Percentiles rank a stretch among this genome's conserved stretches.
Conservation (phyloP, 2,797 vertebrate genomes). For the Natrix natrix region DNA sequence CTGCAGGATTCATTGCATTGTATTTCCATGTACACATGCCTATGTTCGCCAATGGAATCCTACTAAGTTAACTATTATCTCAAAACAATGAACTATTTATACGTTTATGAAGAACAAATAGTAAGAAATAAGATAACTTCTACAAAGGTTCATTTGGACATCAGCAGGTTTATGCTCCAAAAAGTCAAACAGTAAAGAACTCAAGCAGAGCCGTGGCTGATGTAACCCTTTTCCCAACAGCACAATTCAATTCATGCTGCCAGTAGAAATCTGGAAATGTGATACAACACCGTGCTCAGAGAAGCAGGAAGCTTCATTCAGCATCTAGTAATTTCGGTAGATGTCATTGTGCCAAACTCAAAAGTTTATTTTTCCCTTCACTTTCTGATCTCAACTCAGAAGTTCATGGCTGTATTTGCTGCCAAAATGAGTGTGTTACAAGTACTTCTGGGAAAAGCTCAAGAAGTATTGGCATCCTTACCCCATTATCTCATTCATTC, state of each 20-base stretch:
- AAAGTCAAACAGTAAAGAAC: constrained; percentile 1
- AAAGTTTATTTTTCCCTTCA: background rate
- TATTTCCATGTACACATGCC: background rate
- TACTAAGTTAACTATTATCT: background rate
- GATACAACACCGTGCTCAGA: rapidly evolving
- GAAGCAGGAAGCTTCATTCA: constrained; percentile 29
- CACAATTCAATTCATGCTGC: background rate
- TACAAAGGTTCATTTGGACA: constrained; percentile 14
- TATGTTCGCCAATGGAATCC: background rate
- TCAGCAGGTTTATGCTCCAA: background rate
- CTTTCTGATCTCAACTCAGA: background rate
- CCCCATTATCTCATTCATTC: constrained; percentile 29
- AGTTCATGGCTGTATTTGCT: background rate
- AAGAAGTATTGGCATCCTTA: constrained; percentile 46
- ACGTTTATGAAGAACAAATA: constrained; percentile 1
- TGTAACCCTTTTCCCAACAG: background rate
- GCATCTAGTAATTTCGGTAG: constrained; percentile 17
- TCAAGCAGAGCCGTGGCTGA: constrained; percentile 12
- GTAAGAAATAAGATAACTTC: constrained; percentile 7
- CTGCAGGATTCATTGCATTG: background rate
- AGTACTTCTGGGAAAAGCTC: constrained; percentile 39
- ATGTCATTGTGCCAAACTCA: constrained; percentile 44
- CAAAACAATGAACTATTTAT: background rate
- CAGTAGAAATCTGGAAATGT: rapidly evolving
- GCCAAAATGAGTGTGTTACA: constrained; percentile 22